Base-by-base conservation (phyloP, 1,140 invertebrate genomes). In the Drosophila orosa region DNA sequence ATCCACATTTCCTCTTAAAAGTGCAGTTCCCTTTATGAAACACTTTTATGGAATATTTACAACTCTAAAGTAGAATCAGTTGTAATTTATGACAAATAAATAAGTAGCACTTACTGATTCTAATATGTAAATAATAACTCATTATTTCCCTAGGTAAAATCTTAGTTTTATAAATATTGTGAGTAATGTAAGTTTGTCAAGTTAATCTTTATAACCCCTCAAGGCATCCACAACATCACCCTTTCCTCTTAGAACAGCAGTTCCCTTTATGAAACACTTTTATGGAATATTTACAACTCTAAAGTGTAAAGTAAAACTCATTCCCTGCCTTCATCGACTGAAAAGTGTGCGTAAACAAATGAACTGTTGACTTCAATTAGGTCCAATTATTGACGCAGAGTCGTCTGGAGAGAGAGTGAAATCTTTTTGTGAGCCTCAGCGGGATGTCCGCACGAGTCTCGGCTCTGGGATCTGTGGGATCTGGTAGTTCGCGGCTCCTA, bases 351-450 rank as follows among this genome's bases (percentile, higher is more conserved):
- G 61, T 86, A 86, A 85, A 82, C 82, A 85, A 85, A 78, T 57
- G 74, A 79, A 57, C 83, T 68, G 81, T 82, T 73, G 74, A 83
- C 81, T 83, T 80, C 79, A 87, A 87, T 87, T 87, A 89, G 81
- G 72, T 66, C 68, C 83, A 89, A 87, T 89, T 87, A 87, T 89
- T 68, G 84, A 83, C 84, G 67, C 84, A 83, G 60, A 62, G 71
- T 48, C 63, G 71, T 52, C 67, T 63, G 50, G 29, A 73, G 33
- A 66, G 56, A 78, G 63, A 83, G 52, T 22, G 42, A 66, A 77
- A 78, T 72, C 67, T 73, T 48, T 75, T 59, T 66, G 12, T 37
- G 44, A 48, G 35, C 40, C 37, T 8, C 73, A 76, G 73, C 73
- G 73, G 73, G 73, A 73, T 33, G 42, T 31, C 59, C 37, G 66